phyloP scores from a whole-genome alignment of 2,113 vertebrate species.

The Upupa epops region DNA sequence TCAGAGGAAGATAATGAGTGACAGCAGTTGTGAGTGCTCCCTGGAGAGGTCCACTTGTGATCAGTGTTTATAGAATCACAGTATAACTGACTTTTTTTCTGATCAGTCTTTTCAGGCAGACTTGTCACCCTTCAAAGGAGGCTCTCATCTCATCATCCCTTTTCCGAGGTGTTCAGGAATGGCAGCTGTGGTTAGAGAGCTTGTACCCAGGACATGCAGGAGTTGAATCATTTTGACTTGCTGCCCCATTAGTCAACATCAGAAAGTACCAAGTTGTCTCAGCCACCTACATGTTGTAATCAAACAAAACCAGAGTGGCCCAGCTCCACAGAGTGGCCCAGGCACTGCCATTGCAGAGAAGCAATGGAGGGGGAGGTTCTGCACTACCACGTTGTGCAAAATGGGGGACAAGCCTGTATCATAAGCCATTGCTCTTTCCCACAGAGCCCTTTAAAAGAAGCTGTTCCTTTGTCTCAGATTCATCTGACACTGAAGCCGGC shows the following conservation, averaged over 20 bases:
- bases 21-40: background rate
- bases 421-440: background rate
- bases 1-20: background rate
- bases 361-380: background rate
- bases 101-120: background rate
- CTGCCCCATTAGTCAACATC: background rate
- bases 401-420: background rate
- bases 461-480: background rate
- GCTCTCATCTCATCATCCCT: background rate
- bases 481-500: background rate
- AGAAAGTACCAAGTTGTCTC: background rate
- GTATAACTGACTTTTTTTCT: background rate
- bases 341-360: background rate
- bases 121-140: background rate
- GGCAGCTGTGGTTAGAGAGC: background rate
- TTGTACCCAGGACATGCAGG: background rate
- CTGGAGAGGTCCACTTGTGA: background rate
- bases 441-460: background rate
- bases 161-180: background rate
- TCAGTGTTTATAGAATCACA: background rate
- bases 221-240: background rate
- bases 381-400: background rate
- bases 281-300: background rate
- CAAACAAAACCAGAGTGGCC: background rate
- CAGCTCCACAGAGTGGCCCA: background rate